These are phyloP conservation scores for Chaitophorus viminalis DNA, from an alignment of 2,888 invertebrate genomes.

Conservation along the genomic window DNA sequence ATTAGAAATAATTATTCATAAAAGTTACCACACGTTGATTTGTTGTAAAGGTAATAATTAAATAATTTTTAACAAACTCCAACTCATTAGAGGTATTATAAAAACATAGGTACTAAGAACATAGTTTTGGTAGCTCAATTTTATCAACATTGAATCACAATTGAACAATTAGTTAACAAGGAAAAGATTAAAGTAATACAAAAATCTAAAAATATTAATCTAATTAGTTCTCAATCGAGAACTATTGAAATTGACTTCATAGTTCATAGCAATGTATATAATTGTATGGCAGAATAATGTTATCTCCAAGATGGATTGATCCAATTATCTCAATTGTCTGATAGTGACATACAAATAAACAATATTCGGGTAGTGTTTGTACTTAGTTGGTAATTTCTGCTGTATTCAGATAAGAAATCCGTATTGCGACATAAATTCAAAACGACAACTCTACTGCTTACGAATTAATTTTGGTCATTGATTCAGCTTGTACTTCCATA, in stretches of 20 bases:
- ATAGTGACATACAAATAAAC: too few species aligned
- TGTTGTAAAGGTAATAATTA: neutral
- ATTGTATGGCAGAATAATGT: neutral
- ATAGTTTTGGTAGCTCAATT: neutral
- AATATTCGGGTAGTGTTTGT: too few species aligned
- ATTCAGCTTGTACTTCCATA: too few species aligned
- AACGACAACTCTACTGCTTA: neutral
- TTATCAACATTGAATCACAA: too few species aligned
- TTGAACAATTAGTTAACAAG: neutral
- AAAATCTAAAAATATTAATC: neutral
- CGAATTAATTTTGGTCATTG: too few species aligned
- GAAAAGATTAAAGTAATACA: neutral
- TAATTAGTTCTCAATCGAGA: too few species aligned
- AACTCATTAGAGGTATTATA: neutral
- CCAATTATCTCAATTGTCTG: neutral
- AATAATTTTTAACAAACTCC: neutral
- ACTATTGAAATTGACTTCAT: too few species aligned
- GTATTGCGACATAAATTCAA: neutral
- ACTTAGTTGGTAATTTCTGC: too few species aligned
- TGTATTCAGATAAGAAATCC: neutral
- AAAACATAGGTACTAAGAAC: neutral
- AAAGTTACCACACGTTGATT: neutral
- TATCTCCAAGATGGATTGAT: too few species aligned
- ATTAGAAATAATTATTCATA: constrained; percentile 17
- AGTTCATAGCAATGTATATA: too few species aligned